phyloP scores from a whole-genome alignment of 53 echinoderm and acorn worm genomes.

The Stichopus horrens region DNA sequence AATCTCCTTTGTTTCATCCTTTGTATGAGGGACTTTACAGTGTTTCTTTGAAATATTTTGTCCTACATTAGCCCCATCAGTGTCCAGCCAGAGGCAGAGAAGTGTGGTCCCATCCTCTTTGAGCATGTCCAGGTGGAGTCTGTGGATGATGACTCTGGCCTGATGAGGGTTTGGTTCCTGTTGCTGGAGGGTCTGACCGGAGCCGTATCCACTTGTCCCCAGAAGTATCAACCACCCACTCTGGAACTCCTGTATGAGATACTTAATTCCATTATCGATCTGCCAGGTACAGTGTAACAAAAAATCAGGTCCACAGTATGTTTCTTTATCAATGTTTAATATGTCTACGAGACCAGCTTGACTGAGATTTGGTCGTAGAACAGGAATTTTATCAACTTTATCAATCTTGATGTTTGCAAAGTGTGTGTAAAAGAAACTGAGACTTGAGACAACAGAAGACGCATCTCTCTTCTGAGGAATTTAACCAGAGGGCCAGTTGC shows the following conservation, averaged over 20 bases:
- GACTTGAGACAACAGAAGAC: no score
- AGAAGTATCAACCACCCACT: conserved; percentile 89
- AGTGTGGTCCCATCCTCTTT: conserved; percentile 56
- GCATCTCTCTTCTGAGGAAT: no score
- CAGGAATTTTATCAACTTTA: no score
- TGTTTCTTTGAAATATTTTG: not conserved
- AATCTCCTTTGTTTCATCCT: no score
- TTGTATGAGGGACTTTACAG: not conserved
- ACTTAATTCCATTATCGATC: conserved; percentile 61
- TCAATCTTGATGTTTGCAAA: no score
- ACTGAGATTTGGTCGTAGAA: no score
- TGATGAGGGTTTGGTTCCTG: conserved; percentile 95
- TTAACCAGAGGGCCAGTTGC: no score
- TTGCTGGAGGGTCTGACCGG: conserved; percentile 91
- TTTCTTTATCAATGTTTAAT: no score
- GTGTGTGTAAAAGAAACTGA: no score
- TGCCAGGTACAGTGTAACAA: no score
- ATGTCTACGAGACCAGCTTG: no score
- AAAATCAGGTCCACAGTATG: no score
- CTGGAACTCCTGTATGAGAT: conserved; percentile 92
- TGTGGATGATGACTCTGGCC: conserved; percentile 87
- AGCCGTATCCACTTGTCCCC: conserved; percentile 88
- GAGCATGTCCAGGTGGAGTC: conserved; percentile 74
- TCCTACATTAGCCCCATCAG: not conserved
- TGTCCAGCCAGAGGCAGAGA: conserved; percentile 18